Evolutionary conservation across 2,888 invertebrate genomes (phyloP).

Genomic region (Formica aserva): DNA sequence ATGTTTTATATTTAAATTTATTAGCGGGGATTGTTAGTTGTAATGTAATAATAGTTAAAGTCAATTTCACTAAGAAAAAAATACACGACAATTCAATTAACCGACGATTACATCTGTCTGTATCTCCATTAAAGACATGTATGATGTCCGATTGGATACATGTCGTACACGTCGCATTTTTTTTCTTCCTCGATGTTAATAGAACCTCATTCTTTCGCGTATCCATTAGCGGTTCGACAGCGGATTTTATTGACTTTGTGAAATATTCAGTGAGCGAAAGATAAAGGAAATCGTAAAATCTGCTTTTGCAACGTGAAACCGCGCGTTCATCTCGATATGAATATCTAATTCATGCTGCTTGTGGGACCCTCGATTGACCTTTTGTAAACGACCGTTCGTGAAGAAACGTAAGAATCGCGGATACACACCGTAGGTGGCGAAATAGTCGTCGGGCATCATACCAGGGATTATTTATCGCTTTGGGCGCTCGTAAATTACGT

Average conservation of each 20-base stretch:
- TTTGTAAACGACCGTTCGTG: slow-evolving; percentile 29
- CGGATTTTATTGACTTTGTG: slow-evolving; percentile 44
- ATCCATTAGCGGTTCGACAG: slow-evolving; percentile 25
- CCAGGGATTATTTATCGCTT: slow-evolving; percentile 67
- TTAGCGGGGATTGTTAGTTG: slow-evolving; percentile 15
- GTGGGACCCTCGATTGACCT: slow-evolving; percentile 57
- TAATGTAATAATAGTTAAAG: not conserved
- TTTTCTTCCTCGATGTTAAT: slow-evolving; percentile 20
- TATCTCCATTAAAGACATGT: not conserved
- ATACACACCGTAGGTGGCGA: slow-evolving; percentile 58
- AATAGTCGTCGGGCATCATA: slow-evolving; percentile 55
- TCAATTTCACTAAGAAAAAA: slow-evolving; percentile 1
- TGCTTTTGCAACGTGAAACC: slow-evolving; percentile 15
- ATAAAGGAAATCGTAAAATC: slow-evolving; percentile 52
- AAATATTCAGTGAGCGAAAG: slow-evolving; percentile 46
- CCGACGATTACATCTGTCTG: not conserved
- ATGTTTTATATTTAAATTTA: slow-evolving; percentile 8
- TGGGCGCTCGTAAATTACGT: slow-evolving; percentile 61
- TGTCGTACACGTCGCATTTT: not conserved
- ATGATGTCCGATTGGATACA: slow-evolving; percentile 20
- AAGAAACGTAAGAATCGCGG: slow-evolving; percentile 51
- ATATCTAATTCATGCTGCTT: slow-evolving; percentile 47
- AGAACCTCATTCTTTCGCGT: slow-evolving; percentile 43
- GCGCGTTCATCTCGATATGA: slow-evolving; percentile 6
- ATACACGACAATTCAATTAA: slow-evolving; percentile 39